phyloP scores from a whole-genome alignment of 2,113 vertebrate genomes.

The Bambusicola thoracicus region DNA sequence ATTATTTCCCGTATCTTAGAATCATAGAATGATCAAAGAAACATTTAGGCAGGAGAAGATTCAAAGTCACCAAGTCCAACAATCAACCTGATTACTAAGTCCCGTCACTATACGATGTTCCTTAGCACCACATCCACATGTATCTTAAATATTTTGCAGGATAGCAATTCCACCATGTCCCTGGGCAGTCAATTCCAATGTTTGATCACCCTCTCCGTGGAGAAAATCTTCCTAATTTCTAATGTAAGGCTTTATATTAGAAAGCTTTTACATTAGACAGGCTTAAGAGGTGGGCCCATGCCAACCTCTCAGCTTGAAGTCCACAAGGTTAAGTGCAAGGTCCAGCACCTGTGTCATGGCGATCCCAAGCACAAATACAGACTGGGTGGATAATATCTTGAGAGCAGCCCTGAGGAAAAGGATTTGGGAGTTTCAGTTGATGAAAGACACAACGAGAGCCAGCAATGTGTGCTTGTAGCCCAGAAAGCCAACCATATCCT shows the following conservation, averaged over 20 bases:
- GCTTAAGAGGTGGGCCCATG: no score
- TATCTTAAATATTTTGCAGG: neutral
- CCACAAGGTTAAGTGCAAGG: no score
- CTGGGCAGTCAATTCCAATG: neutral
- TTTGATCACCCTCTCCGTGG: neutral
- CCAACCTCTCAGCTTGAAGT: no score
- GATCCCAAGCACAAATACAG: no score
- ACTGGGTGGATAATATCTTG: no score
- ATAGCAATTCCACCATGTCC: neutral
- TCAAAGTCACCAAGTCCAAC: neutral
- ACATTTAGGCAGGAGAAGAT: neutral
- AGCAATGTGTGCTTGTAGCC: no score
- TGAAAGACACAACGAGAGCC: no score
- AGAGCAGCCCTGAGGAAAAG: no score
- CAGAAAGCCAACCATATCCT: no score
- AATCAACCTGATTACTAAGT: neutral
- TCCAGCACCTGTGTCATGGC: no score
- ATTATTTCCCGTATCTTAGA: neutral
- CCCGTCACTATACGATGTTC: neutral
- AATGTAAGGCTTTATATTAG: neutral
- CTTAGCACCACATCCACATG: neutral
- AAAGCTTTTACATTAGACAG: no score
- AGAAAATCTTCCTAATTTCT: neutral
- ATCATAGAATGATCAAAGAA: neutral
- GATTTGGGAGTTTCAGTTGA: no score